These are phyloP conservation scores for Notechis scutatus DNA, from an alignment of 2,113 vertebrate genomes.

Conservation along the genomic window DNA sequence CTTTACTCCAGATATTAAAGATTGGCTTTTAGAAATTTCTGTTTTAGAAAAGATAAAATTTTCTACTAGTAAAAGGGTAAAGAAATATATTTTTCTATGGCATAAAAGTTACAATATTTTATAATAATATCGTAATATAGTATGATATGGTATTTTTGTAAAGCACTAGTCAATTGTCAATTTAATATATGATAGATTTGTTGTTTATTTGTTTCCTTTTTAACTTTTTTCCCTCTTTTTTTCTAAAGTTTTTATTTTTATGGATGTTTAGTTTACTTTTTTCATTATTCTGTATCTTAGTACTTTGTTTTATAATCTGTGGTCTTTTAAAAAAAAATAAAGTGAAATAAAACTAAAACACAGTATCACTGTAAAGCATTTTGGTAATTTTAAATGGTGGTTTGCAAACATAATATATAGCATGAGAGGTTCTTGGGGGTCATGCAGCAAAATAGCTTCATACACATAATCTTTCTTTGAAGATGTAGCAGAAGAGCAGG, in stretches of 20 bases:
- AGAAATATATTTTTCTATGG: background rate
- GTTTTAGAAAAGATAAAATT: background rate
- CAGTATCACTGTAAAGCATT: background rate
- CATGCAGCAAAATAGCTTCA: background rate
- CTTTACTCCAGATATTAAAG: background rate
- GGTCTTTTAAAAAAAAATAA: background rate
- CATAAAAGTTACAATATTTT: background rate
- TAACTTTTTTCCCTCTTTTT: background rate
- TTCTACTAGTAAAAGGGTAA: background rate
- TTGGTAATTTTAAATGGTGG: background rate
- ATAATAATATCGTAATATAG: background rate
- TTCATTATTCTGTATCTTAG: background rate
- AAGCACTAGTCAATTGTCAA: background rate
- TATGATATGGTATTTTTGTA: background rate
- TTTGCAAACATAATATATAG: background rate
- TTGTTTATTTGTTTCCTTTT: background rate
- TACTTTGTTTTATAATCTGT: background rate
- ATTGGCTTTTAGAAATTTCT: background rate
- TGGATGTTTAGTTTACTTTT: background rate
- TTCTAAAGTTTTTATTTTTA: background rate
- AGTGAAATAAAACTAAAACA: background rate
- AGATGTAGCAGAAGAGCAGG: background rate
- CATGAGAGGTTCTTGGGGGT: too few relatives aligned
- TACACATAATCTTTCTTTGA: background rate
- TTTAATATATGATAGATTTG: background rate